Evolutionary conservation across 2,113 vertebrate species (phyloP), one percentile per base, ranked within the genome.

Genomic region (Petaurus breviceps): DNA sequence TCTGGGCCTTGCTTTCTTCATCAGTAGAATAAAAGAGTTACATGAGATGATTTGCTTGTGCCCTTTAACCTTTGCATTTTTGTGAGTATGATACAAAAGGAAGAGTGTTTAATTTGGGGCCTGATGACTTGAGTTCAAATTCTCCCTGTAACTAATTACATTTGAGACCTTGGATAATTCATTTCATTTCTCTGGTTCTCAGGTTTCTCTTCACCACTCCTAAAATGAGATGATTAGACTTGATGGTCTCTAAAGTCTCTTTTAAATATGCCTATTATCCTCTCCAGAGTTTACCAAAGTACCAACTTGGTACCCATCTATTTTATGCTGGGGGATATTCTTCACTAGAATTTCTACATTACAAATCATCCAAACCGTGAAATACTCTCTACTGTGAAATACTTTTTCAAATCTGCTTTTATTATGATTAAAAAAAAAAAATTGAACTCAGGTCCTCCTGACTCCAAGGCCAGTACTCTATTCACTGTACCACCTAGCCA

Each of bases 351-450:
- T 94, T 94, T 49, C 46, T 68, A 94, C 90, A 54, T 22, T 91
- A 51, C 89, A 90, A 90, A 93, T 24, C 90, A 90, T n/a, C 90
- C 47, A 22, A 91, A 26, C 50, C 93, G 19, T 54, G 90, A 90
- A 23, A 93, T 51, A 84, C 77, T 93, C 92, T 93, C 55, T 23
- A 46, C 31, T 84, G 24, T 52, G 23, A 28, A 90, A 57, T 37
- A 31, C 92, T 90, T 96, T 94, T 10, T n/a, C 55, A 84, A 94
- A 93, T 25, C 19, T 49, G 49, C 25, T 95, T 93, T 96, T 94
- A 95, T 92, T 94, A 95, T 43, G 28, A 47, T 93, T 97, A 93
- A 93, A 52, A 84, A 94, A 92, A 54, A 43, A 55, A 61, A 61
- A 3, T 49, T 49, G 47, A 49, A 49, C 47, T 49, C 47, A 49